Evolutionary conservation across 2,888 invertebrate genomes (phyloP), one percentile per base, ranked within the genome.

Genomic region (Salpingus planirostris): DNA sequence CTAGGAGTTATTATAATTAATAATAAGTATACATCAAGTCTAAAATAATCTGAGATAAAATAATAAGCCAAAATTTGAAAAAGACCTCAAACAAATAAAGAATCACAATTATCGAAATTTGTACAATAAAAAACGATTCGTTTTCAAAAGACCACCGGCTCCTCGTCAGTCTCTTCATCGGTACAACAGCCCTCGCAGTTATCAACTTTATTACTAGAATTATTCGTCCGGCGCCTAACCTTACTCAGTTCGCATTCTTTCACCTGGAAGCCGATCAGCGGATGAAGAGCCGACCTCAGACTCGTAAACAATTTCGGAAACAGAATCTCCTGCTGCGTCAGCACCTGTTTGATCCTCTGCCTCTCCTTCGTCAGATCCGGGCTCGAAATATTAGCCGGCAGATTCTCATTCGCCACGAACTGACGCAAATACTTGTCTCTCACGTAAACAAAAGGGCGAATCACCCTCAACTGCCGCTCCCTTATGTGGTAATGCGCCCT

Each of bases 371-470:
- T 57, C 24, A 60, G 41, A 29, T 61, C 59, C 3, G 55, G 50
- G 36, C 51, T 53, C 14, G 49, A 39, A 23, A 52, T 45, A 33
- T 44, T 54, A 14, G 50, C 50, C 0, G 89, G 87, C 27, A 90
- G 66, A 24, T 75, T 74, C 50, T 80, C 78, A 45, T 76, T 74
- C 50, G 79, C 79, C 8, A 80, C 77, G 64, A 88, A 90, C 32
- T 79, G 76, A 11, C 78, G 69, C 15, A 90, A 64, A 3, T 79
- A 73, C 51, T 76, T 76, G 50, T 86, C 88, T 21, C 91, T 73
- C 7, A 89, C 87, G 66, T 87, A 88, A 7, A 89, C 80, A 55
- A 91, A 82, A 11, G 92, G 91, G 28, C 91, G 73, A 38, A 91
- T 82, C 13, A 92, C 81, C 39, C 89, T 74, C 29, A 92, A 62